Base-by-base conservation (phyloP, 2,888 invertebrate genomes). In the Oscheius sp. region DNA sequence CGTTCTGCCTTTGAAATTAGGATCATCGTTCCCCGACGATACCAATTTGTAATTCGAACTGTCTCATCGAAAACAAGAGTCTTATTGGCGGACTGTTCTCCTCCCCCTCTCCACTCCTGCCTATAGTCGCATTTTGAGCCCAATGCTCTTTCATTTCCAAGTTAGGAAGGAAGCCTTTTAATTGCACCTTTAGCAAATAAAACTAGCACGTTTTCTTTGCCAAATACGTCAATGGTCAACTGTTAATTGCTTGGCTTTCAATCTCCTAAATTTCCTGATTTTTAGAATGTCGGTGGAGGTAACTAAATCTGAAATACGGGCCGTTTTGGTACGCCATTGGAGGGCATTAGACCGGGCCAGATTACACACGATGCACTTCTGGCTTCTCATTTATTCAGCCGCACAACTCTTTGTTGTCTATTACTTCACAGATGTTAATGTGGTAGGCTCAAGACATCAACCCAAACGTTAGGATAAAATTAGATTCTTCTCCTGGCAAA, bases 301-400 rank as follows among this genome's bases (percentile, higher is more conserved):
- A 45, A 61, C 61, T 29, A 61, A 61, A 25, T 61, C 73, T 12
- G 83, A 84, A 70, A 83, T 84, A 61, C 80, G 83, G 50, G 73
- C 81, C 31, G 85, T 84, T 15, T 75, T 85, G 15, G 78, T 80
- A 5, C 74, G 82, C 8, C 85, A 85, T 65, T 85, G 85, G 85
- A 74, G 81, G 25, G 75, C 78, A 5, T 71, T 85, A 46, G 85
- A 85, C 70, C 74, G 82, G 29, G 84, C 84, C 17, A 73, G 84
- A 20, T 76, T 86, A 25, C 83, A 85, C 65, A 83, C 81, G 1
- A 81, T 85, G 67, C 84, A 84, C 64, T 69, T 86, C 31, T 86
- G 86, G 84, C 75, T 86, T 6, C 76, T 85, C 55, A 72, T 83
- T 8, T 85, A 82, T 63, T 72, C 84, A 27, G 72, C 78, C 5